Evolutionary conservation across 2,113 vertebrate genomes (phyloP).

Genomic region (Neotoma lepida): DNA sequence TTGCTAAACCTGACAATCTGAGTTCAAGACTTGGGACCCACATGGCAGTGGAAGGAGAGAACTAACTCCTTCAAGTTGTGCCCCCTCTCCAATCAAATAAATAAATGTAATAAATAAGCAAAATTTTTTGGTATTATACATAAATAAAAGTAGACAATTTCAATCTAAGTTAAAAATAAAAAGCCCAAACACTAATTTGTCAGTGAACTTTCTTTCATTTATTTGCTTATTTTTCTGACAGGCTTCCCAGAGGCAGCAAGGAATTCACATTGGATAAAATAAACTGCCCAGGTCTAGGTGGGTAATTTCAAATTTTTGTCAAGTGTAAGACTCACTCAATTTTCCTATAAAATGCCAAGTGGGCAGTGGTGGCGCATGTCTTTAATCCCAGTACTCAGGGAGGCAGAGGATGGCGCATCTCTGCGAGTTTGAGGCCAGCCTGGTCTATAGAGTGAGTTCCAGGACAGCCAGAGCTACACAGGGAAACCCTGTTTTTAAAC

Average conservation of each 20-base stretch:
- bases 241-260: background rate
- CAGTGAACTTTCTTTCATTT: conserved; percentile 10
- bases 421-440: background rate
- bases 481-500: background rate
- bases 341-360: background rate
- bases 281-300: background rate
- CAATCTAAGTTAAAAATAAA: conserved; percentile 46
- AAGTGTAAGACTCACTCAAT: background rate
- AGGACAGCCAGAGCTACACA: background rate
- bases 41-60: background rate
- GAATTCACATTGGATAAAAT: background rate
- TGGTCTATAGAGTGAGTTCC: background rate
- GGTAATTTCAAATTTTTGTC: conserved; percentile 12
- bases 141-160: background rate
- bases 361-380: background rate
- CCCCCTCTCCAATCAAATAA: background rate
- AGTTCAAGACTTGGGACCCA: background rate
- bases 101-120: background rate
- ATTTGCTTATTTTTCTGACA: background rate
- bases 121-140: background rate
- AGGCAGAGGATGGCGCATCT: background rate
- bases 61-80: background rate
- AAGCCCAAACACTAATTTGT: background rate
- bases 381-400: background rate
- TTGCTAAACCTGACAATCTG: background rate